A percentile compares a stretch with the other conserved stretches of the same genome.
phyloP scores from a whole-genome alignment of 1,140 invertebrate genomes.

The Drosophila mauritiana region DNA sequence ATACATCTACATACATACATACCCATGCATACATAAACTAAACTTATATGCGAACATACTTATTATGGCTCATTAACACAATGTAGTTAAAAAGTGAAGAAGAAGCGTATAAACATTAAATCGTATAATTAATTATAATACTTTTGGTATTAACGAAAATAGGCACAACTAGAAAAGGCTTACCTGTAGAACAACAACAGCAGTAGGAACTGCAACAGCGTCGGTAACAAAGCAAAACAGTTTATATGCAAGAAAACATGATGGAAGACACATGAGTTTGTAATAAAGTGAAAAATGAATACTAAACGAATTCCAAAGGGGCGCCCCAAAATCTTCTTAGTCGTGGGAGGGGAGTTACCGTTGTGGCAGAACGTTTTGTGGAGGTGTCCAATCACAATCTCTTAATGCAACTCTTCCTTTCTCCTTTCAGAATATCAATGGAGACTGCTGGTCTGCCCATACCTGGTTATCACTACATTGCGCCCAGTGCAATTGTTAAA shows the following conservation, averaged over 20 bases:
- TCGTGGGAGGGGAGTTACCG: background rate
- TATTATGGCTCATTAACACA: conserved; percentile 36
- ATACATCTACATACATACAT: conserved; percentile 31
- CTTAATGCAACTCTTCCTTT: conserved; percentile 45
- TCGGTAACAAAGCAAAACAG: conserved; percentile 27
- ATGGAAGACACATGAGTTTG: conserved; percentile 62
- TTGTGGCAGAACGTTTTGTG: background rate
- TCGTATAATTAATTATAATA: conserved; percentile 31
- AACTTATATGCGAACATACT: conserved; percentile 27
- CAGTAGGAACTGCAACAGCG: conserved; percentile 22
- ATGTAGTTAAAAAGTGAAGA: conserved; percentile 13
- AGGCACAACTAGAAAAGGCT: conserved; percentile 44
- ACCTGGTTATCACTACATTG: conserved; percentile 95
- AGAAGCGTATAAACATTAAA: conserved; percentile 12
- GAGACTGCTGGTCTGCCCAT: conserved; percentile 95
- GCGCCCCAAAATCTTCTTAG: background rate
- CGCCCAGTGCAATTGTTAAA: conserved; percentile 96
- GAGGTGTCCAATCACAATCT: background rate
- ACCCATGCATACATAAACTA: conserved; percentile 15
- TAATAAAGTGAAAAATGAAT: conserved; percentile 72
- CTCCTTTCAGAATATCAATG: conserved; percentile 92
- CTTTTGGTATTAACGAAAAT: conserved; percentile 34
- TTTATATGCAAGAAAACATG: conserved; percentile 66
- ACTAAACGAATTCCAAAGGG: conserved; percentile 28
- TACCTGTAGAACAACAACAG: conserved; percentile 41